Evolutionary conservation across 1,140 invertebrate genomes (phyloP), one percentile per base, ranked within the genome.

Genomic region (Heliconius hewitsoni): DNA sequence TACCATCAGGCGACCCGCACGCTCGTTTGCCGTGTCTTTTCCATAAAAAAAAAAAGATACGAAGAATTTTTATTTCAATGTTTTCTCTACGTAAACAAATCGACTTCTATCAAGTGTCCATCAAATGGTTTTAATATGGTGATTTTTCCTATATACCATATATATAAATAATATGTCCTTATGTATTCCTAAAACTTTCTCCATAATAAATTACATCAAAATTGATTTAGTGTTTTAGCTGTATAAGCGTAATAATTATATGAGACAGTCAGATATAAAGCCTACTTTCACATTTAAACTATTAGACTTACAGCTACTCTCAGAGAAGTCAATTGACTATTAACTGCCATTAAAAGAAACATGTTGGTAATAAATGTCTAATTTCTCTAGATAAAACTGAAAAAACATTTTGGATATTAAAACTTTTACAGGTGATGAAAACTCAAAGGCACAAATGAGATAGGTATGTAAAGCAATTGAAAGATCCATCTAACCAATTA

Each of bases 401-500:
- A 8, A 57, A 23, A 57, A n/a, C 19, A n/a, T 57, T 9, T 9
- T 57, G 0, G 0, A 9, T n/a, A 9, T n/a, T 11, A n/a, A 46
- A 46, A 11, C 9, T 23, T 57, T 23, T 11, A 57, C 55, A 57
- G 55, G 3, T 57, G 3, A 57, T 57, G n/a, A 57, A 57, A 57
- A 9, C n/a, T 23, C 8, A 57, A 23, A 57, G 1, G n/a, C n/a
- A 73, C 37, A 55, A 50, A 60, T 13, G 16, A 55, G 57, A 81
- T 74, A 81, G 71, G 39, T 39, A 30, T 55, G 66, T 66, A 27
- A 30, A 66, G 70, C 70, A 80, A 77, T 80, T 80, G 77, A 81
- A 81, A 73, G 60, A 72, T 74, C 30, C 78, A 76, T 66, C 81
- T 85, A 75, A 82, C 81, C 73, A 82, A 86, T 86, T 84, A 84